Percentiles rank a stretch among this genome's conserved stretches.
Conservation (phyloP, 1,140 invertebrate species). For the Gryon sp. region DNA sequence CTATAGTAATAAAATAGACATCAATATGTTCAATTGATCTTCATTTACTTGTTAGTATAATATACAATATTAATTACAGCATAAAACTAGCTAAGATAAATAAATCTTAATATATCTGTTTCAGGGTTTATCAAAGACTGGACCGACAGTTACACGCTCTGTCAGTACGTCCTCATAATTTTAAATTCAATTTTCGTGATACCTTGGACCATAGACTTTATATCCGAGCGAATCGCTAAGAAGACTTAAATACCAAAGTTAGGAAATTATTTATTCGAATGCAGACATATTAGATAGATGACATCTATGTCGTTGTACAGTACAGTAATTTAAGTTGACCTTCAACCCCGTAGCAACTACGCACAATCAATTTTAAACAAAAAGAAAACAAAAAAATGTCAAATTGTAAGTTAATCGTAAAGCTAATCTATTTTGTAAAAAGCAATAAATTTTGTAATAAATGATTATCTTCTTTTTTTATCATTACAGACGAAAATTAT, state of each 20-base stretch:
- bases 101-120: constrained; percentile 27
- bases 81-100: constrained; percentile 13
- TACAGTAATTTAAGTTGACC: constrained; percentile 28
- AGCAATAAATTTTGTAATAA: constrained; percentile 45
- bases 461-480: background rate
- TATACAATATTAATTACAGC: too few species aligned
- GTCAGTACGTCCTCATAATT: constrained; percentile 70
- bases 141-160: constrained; percentile 72
- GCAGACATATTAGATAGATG: constrained; percentile 9
- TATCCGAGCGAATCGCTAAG: constrained; percentile 41
- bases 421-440: constrained; percentile 25
- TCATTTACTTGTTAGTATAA: too few species aligned
- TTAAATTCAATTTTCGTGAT: constrained; percentile 72
- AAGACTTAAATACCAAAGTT: constrained; percentile 41
- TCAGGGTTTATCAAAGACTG: constrained; percentile 76
- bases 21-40: too few species aligned
- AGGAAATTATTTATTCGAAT: constrained; percentile 30
- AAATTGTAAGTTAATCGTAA: constrained; percentile 6
- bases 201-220: constrained; percentile 73
- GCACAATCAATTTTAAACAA: background rate
- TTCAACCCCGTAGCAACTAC: background rate
- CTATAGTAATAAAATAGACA: too few species aligned
- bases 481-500: background rate
- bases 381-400: constrained; percentile 2
- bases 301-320: constrained; percentile 29